A percentile compares a stretch with the other conserved stretches of the same genome.
phyloP scores from a whole-genome alignment of 2,113 vertebrate genomes.

The Talpa occidentalis region DNA sequence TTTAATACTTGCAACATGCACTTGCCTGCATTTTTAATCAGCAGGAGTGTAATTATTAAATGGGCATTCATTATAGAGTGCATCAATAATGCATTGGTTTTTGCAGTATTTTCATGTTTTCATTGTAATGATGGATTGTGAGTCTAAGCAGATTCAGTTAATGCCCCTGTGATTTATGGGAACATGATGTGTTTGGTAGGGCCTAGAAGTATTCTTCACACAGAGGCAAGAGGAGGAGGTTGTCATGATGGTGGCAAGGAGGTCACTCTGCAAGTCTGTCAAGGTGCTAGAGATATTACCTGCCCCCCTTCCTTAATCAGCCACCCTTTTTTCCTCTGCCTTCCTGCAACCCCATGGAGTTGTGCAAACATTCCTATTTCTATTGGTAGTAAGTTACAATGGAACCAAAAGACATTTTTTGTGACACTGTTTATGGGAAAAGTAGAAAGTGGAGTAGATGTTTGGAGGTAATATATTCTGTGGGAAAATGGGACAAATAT shows the following conservation, averaged over 20 bases:
- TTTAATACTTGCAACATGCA: neutral
- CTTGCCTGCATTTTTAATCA: neutral
- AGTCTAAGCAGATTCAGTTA: neutral
- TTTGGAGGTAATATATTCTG: neutral
- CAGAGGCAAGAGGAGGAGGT: neutral
- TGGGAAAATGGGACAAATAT: neutral
- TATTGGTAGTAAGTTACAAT: neutral
- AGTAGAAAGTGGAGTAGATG: neutral
- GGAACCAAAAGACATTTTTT: neutral
- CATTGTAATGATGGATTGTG: neutral
- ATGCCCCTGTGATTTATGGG: neutral
- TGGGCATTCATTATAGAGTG: neutral
- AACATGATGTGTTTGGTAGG: neutral
- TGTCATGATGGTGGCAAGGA: neutral
- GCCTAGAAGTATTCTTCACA: neutral
- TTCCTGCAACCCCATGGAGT: neutral
- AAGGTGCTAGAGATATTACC: neutral
- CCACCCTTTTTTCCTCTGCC: neutral
- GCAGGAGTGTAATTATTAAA: neutral
- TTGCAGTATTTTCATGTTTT: neutral
- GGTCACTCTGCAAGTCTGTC: neutral
- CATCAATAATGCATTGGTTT: constrained; percentile 28
- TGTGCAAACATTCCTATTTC: neutral
- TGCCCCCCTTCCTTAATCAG: neutral
- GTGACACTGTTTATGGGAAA: constrained; percentile 7